Base-by-base conservation (phyloP, 2,888 invertebrate genomes). In the Chloroclysta siterata region DNA sequence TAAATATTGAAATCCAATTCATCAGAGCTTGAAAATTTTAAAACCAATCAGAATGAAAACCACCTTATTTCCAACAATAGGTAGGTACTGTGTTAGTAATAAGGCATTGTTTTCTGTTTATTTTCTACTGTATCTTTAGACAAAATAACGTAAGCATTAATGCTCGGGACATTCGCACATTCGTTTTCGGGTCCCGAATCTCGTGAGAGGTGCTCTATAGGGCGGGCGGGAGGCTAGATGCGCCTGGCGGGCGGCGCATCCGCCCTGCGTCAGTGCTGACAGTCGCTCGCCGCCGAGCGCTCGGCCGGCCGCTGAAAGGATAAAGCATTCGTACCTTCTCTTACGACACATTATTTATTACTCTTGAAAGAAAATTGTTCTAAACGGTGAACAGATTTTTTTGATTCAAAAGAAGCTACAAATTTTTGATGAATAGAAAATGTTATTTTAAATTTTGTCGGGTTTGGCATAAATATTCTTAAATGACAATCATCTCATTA, bases 241-340 rank as follows among this genome's bases (percentile, higher is more conserved):
- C 90, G 89, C 87, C 85, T 80, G 84, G 83, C 85, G 78, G 84
- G 85, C 85, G 88, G 89, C 90, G 91, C 91, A 89, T 87, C 89
- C 87, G 89, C 89, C 90, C 90, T 90, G 91, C 91, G 91, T 81
- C 90, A 90, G 81, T 87, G 77, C 80, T 85, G 85, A 76, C 84
- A 88, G 91, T 89, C 84, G 89, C 80, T 84, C 86, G 90, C 89
- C 88, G 89, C 89, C 88, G 90, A 80, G 86, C 88, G 85, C 85
- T 76, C 87, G 90, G 90, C 87, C 79, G 90, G 88, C 87, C 74
- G 89, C 87, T 85, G 86, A 84, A 85, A 72, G 71, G 72, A 66
- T 69, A 67, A 53, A 53, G 62, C 68, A 69, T 22, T 56, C 63
- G 47, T 64, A 53, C 50, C 53, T 15, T 51, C 56, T 58, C 48